Evolutionary conservation across 2,888 invertebrate species (phyloP), one percentile per base, ranked within the genome.

Genomic region (Myopa testacea): DNA sequence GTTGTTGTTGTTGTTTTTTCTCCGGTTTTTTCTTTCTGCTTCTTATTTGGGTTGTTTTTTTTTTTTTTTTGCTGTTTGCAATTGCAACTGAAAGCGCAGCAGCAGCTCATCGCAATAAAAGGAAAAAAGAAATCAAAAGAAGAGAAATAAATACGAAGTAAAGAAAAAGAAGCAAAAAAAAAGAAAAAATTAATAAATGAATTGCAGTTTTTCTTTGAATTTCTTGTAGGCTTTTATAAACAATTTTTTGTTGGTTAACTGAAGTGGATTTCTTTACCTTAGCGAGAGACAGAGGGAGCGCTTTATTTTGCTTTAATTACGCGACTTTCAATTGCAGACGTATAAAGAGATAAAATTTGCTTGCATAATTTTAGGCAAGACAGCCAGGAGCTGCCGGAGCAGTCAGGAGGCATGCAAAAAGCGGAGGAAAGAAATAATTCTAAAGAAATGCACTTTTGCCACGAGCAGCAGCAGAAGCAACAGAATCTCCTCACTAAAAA

Each of bases 351-450:
- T 63, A 58, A 67, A 69, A 16, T 75, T 45, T 68, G 78, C 69
- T 52, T 81, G 79, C 81, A 79, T 80, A 77, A 80, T 79, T 80
- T 81, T 81, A 78, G 79, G 79, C 80, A 81, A 80, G 81, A 80
- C 75, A 78, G 74, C 73, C 74, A 68, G 70, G 34, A 45, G 69
- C 69, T 65, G 72, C 55, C 52, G 40, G 40, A 40, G 62, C 26
- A 5, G 62, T 62, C 62, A 62, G 55, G 72, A n/a, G 10, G 4
- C 45, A 40, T 40, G 34, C 16, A 40, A 16, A 60, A 58, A 63
- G 68, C n/a, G 55, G 67, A 52, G 37, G 75, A 52, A 67, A 50
- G 62, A 55, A 52, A 65, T 26, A 50, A 12, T 75, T 75, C 75
- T 58, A 75, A 75, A 75, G 75, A 75, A 75, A 68, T 68, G 75